phyloP scores from a whole-genome alignment of 2,113 vertebrate genomes.

The Silurus asotus region DNA sequence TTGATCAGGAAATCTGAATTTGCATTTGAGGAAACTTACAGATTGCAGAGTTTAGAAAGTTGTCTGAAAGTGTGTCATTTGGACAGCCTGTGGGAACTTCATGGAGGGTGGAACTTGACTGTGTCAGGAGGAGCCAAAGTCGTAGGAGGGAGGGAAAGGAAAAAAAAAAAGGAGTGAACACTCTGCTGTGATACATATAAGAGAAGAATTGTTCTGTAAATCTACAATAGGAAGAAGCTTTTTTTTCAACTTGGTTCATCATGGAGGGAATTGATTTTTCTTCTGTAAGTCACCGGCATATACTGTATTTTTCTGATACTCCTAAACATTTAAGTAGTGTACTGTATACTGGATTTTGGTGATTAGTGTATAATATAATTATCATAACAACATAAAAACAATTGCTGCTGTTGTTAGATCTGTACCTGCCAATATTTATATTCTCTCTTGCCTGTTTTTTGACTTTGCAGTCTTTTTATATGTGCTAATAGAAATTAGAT shows the following conservation, averaged over 20 bases:
- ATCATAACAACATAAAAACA: not conserved
- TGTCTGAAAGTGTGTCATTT: not conserved
- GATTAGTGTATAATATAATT: not conserved
- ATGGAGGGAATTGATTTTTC: constrained; percentile 37
- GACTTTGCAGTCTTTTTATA: not conserved
- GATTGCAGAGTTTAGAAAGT: not conserved
- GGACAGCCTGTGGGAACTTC: not conserved
- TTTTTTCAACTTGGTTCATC: not conserved
- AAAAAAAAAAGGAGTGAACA: not conserved
- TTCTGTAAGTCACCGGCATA: constrained; percentile 8
- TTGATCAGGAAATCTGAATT: not conserved
- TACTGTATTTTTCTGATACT: not conserved
- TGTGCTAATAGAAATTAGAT: not conserved
- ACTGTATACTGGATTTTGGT: not conserved
- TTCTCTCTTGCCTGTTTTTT: not conserved
- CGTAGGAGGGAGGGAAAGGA: not conserved
- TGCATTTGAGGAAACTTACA: not conserved
- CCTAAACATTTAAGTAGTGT: not conserved
- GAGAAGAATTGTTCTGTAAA: not conserved
- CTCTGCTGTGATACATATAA: constrained; percentile 2
- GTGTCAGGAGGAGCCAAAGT: not conserved
- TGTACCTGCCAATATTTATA: not conserved
- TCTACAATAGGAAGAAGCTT: not conserved
- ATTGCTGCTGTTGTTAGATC: not conserved
- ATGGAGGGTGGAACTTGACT: not conserved